Base-by-base conservation (phyloP, 1,140 invertebrate species). In the Tetramorium parvispinum region DNA sequence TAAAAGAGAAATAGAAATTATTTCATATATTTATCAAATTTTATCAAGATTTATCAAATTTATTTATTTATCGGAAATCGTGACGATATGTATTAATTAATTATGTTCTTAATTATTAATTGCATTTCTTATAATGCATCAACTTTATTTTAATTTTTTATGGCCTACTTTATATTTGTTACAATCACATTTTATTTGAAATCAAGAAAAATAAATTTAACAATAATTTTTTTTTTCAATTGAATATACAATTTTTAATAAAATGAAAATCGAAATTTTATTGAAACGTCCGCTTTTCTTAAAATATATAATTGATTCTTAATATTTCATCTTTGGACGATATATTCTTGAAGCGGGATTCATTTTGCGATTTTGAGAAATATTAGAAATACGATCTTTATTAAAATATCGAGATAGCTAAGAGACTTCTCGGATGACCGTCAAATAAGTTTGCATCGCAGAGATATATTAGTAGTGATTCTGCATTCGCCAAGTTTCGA, bases 401-500 rank as follows among this genome's bases (percentile, higher is more conserved):
- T 46, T 46, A 51, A 66, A 79, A 79, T 66, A 55, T 13, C 8
- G 63, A 43, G 27, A 18, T 6, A 43, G 18, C 5, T 37, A 21
- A 65, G 43, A 53, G n/a, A 51, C 32, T 2, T 5, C 27, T 53
- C 46, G 76, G 13, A 21, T 82, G 66, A 40, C 53, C 79, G 55
- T 27, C 78, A 59, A 82, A 55, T 55, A 71, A 83, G 79, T 46
- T 82, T 57, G 37, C 37, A 10, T 59, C 24, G 66, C 8, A 10
- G 32, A 83, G 61, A 53, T 51, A 66, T 51, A 73, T 81, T 75
- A 83, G 66, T 73, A 73, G 79, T 49, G 55, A 83, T 83, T 75
- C 68, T 18, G 68, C 40, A 63, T 59, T 75, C 79, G 53, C 79
- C 57, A 73, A 83, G 68, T 83, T 83, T 18, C 53, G 24, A 75